A percentile compares a stretch with the other conserved stretches of the same genome.
These are phyloP conservation scores for Atethmia centrago DNA, from an alignment of 2,888 invertebrate species.

Conservation along the genomic window DNA sequence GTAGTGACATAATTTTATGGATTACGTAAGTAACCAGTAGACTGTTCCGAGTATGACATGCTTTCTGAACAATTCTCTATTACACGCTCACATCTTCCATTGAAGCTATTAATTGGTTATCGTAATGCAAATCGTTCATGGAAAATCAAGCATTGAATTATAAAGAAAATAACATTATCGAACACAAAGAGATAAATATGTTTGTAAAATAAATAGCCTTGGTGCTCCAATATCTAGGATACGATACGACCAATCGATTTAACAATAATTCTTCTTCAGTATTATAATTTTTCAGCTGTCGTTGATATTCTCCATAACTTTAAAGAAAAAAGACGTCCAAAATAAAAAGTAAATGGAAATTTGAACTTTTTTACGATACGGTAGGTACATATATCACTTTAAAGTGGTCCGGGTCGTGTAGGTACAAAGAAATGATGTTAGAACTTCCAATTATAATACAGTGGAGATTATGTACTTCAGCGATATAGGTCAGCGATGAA, in stretches of 20 bases:
- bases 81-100: slow-evolving; percentile 2
- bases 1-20: slow-evolving; percentile 7
- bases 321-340: background rate
- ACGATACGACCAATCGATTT: slow-evolving; percentile 24
- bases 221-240: slow-evolving; percentile 6
- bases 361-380: background rate
- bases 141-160: slow-evolving; percentile 8
- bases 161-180: slow-evolving; percentile 3
- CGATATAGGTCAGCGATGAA: slow-evolving; percentile 20
- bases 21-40: slow-evolving; percentile 12
- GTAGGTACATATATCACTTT: too few species aligned
- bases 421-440: background rate
- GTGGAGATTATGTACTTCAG: slow-evolving; percentile 24
- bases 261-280: background rate
- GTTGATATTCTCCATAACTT: background rate
- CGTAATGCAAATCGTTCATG: background rate
- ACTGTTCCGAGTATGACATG: background rate
- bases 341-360: background rate
- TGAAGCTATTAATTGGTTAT: slow-evolving; percentile 4
- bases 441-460: slow-evolving; percentile 21
- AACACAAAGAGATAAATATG: background rate
- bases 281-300: background rate
- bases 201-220: background rate
- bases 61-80: slow-evolving; percentile 1
- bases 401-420: background rate